Base-by-base conservation (phyloP, 2,113 vertebrate genomes). In the Lepidothrix coronata region DNA sequence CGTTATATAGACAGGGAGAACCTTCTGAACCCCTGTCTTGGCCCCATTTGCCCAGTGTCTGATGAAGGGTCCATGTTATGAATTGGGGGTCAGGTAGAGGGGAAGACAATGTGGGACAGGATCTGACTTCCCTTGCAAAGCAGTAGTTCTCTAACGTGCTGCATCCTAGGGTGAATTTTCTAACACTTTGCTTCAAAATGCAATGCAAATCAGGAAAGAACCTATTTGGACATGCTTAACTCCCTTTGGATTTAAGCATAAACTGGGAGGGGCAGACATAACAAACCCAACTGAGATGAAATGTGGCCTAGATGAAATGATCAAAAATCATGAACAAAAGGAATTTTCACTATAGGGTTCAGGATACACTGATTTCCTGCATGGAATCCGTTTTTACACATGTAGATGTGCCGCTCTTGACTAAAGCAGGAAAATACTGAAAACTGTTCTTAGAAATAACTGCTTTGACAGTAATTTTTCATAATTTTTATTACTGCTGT, bases 61-160 rank as follows among this genome's bases (percentile, higher is more conserved):
- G 35, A 72, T n/a, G 11, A 61, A 35, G 21, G 10, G 44, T 39
- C 8, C 15, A 1, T 31, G n/a, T 14, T 14, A 75, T 4, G 27
- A 49, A 28, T 0, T 62, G n/a, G 24, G 84, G 28, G 6, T 12
- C 0, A 0, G 23, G 8, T 21, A 76, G 16, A n/a, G 9, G 25
- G 20, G 3, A 55, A 31, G 17, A 24, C 17, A 11, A 4, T 19
- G 12, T 54, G 9, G 6, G 15, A 39, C 8, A 13, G 6, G 13
- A 70, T 25, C 9, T 14, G 15, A 48, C 22, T 51, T 63, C 4
- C 12, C 23, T 46, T 72, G 18, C 20, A 44, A 59, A 88, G 37
- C 16, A 49, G 9, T 30, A 27, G 11, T 70, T 77, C 21, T 85
- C 28, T 43, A 54, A n/a, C 3, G 27, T 13, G 35, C 12, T 44